Evolutionary conservation across 2,113 vertebrate species (phyloP), one percentile per base, ranked within the genome.

Genomic region (Conger conger): DNA sequence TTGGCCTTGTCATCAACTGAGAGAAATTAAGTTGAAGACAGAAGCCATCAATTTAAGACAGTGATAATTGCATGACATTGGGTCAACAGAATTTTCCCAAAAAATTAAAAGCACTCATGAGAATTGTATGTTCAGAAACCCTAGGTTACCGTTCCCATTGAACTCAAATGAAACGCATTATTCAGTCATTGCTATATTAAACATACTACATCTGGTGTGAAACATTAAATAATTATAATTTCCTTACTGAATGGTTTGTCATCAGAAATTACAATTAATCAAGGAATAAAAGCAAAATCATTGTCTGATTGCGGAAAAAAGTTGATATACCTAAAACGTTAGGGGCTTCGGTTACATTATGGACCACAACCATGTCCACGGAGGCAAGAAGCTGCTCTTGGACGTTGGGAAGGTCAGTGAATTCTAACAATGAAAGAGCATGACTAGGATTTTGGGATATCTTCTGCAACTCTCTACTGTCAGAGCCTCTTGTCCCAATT

Each of bases 1-100:
- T 85, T 88, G n/a, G 42, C 91, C 83, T 80, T 40, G 91, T 93
- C 92, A 42, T 83, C 82, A 18, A 83, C 82, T 83, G 38, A 63
- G 57, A 40, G 6, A 68, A 68, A 68, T 40, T 18, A 35, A 68
- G 35, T 57, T 63, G 23, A 82, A 82, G 18, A 87, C 80, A 82
- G 30, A 82, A 35, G 27, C n/a, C 30, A 18, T 63, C 38, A 35
- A 1, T 57, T 57, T 79, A 77, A 33, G 83, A 37, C 36, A 54
- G 35, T 35, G 0, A 40, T 68, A 54, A 57, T 57, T 16, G 15
- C 54, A 57, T 57, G 15, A n/a, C n/a, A n/a, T n/a, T n/a, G n/a
- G n/a, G n/a, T 20, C 8, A 57, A 57, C 15, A 17, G 3, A 4
- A 16, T 57, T 57, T 57, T 17, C 8, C 18, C 3, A 16, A 16